These are phyloP conservation scores for Tinea trinotella DNA, from an alignment of 2,888 invertebrate genomes.

Conservation along the genomic window DNA sequence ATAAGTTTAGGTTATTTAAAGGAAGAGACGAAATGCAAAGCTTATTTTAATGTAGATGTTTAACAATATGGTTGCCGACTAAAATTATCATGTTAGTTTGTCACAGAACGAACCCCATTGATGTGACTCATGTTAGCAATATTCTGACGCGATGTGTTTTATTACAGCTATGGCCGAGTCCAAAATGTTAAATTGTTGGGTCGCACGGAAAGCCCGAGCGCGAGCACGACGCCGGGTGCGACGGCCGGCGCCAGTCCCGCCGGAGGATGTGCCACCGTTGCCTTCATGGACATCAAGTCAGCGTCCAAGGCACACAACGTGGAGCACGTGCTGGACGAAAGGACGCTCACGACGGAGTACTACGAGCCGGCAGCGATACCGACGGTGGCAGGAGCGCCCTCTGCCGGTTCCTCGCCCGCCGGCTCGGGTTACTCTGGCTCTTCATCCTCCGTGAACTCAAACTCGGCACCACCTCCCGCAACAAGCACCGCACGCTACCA, in stretches of 20 bases:
- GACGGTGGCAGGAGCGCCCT: slow-evolving; percentile 68
- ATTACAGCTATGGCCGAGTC: slow-evolving; percentile 95
- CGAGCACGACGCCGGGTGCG: slow-evolving; percentile 68
- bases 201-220: slow-evolving; percentile 68
- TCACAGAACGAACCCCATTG: too few species aligned
- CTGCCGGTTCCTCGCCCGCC: slow-evolving; percentile 68
- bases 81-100: too few species aligned
- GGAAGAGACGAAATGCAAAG: too few species aligned
- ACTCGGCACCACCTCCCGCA: slow-evolving; percentile 40
- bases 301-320: slow-evolving; percentile 94
- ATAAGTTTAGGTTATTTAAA: too few species aligned
- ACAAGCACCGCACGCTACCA: slow-evolving; percentile 36
- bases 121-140: too few species aligned
- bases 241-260: slow-evolving; percentile 64
- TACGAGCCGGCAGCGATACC: slow-evolving; percentile 88
- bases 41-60: too few species aligned
- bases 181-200: slow-evolving; percentile 96
- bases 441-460: slow-evolving; percentile 73
- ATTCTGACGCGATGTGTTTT: too few species aligned
- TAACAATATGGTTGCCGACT: too few species aligned
- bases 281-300: slow-evolving; percentile 97
- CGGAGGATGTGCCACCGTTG: slow-evolving; percentile 89
- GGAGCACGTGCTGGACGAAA: slow-evolving; percentile 90
- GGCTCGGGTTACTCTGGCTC: slow-evolving; percentile 76
- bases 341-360: slow-evolving; percentile 90